Base-by-base conservation (phyloP, 2,888 invertebrate species). In the Torymus tubicola region DNA sequence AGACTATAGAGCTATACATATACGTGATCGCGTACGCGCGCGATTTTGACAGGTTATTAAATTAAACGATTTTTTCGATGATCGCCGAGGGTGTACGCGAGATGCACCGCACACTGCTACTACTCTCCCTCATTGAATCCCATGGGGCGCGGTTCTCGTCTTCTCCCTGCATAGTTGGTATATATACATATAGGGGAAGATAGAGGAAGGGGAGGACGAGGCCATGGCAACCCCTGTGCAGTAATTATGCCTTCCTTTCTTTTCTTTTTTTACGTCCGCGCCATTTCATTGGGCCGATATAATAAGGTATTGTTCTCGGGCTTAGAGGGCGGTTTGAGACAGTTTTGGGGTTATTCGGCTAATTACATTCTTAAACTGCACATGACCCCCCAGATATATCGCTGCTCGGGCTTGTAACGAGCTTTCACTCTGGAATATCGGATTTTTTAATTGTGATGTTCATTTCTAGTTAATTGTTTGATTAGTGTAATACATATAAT, bases 211-310 rank as follows among this genome's bases (percentile, higher is more conserved):
- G 58, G 50, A n/a, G 42, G 2, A 24, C 83, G 85, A 86, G 87
- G 85, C 88, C 87, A 85, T 87, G 84, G 88, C 89, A 88, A 90
- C 89, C 89, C 89, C 89, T 87, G 85, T 87, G 85, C 87, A 86
- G 88, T 90, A 90, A 90, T 90, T 90, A 90, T 88, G 87, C 86
- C 88, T 89, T 89, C 87, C 88, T 76, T 60, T 60, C 69, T 78
- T 76, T 68, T 57, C 14, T 57, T 42, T 88, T 88, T 89, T 89
- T 88, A 89, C 86, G 88, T 88, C 87, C 88, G 86, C 87, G 86
- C 88, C 89, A 89, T 89, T 90, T 89, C 89, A 89, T 88, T 87
- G 87, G 86, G 82, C 85, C 85, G 86, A 88, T 88, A 87, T 88
- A 89, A 89, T 89, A 89, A 89, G 88, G 87, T 86, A 87, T 88